These are phyloP conservation scores for Condylostylus longicornis DNA, from an alignment of 1,140 invertebrate species.

Conservation along the genomic window DNA sequence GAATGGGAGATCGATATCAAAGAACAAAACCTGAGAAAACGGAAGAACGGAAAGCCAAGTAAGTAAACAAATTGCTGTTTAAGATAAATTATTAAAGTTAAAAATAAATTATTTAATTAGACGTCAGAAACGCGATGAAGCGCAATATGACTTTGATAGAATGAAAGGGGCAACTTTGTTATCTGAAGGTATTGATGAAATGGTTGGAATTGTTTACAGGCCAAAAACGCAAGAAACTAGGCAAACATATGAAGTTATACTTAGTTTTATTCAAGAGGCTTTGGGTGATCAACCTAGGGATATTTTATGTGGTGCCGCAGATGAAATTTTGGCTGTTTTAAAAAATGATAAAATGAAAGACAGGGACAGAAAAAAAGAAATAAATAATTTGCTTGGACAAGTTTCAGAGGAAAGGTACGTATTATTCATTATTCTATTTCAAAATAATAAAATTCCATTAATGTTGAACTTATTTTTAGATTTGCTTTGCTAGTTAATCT, in stretches of 20 bases:
- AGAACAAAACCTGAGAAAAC: constrained; percentile 74
- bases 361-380: constrained; percentile 84
- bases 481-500: constrained; percentile 92
- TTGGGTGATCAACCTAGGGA: constrained; percentile 93
- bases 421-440: neutral
- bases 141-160: constrained; percentile 76
- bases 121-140: constrained; percentile 76
- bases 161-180: constrained; percentile 78
- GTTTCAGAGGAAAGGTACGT: constrained; percentile 65
- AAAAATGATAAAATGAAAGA: constrained; percentile 94
- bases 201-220: constrained; percentile 85
- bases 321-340: constrained; percentile 88
- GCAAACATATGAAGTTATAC: constrained; percentile 89
- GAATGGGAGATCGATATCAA: constrained; percentile 91
- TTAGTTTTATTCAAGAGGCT: constrained; percentile 95
- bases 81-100: neutral
- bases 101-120: constrained; percentile 30
- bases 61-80: neutral
- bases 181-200: constrained; percentile 80
- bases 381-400: constrained; percentile 70
- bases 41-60: constrained; percentile 77
- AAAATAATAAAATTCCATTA: neutral
- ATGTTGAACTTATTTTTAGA: constrained; percentile 25
- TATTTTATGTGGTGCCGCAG: constrained; percentile 92
- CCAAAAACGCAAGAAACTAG: constrained; percentile 96